Percentiles rank a stretch among this genome's conserved stretches.
These are phyloP conservation scores for Bombus pyrosoma DNA, from an alignment of 1,140 invertebrate species.

Conservation along the genomic window DNA sequence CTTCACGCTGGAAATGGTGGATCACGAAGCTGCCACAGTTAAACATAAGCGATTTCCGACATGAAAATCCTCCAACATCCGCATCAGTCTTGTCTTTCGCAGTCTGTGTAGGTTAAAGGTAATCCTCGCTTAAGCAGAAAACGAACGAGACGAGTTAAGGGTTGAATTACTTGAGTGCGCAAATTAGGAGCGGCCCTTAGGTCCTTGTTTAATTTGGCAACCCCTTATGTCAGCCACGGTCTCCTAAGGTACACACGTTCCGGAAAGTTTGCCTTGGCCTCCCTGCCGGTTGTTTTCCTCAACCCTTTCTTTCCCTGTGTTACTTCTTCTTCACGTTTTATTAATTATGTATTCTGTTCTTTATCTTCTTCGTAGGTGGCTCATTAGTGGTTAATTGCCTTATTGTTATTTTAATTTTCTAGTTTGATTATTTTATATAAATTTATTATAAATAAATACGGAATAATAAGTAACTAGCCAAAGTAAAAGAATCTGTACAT, in stretches of 20 bases:
- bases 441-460: too few relatives aligned
- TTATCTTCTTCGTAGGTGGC: neutral
- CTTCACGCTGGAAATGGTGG: conserved; percentile 44
- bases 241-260: conserved; percentile 52
- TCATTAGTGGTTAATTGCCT: too few relatives aligned
- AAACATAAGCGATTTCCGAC: conserved; percentile 42
- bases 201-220: conserved; percentile 67
- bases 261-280: conserved; percentile 12
- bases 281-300: neutral
- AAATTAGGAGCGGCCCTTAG: conserved; percentile 64
- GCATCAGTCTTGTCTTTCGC: neutral
- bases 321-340: neutral
- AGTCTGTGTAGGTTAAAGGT: conserved; percentile 29
- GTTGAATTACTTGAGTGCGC: conserved; percentile 55
- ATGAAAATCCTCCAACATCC: conserved; percentile 41
- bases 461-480: too few relatives aligned
- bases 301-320: neutral
- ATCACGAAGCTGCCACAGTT: neutral
- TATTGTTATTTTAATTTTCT: too few relatives aligned
- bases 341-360: neutral
- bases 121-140: conserved; percentile 48
- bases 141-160: conserved; percentile 24
- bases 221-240: conserved; percentile 56
- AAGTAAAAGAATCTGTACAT: too few relatives aligned
- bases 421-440: too few relatives aligned